Evolutionary conservation across 2,888 invertebrate genomes (phyloP), one percentile per base, ranked within the genome.

Genomic region (Aphrophora alni): DNA sequence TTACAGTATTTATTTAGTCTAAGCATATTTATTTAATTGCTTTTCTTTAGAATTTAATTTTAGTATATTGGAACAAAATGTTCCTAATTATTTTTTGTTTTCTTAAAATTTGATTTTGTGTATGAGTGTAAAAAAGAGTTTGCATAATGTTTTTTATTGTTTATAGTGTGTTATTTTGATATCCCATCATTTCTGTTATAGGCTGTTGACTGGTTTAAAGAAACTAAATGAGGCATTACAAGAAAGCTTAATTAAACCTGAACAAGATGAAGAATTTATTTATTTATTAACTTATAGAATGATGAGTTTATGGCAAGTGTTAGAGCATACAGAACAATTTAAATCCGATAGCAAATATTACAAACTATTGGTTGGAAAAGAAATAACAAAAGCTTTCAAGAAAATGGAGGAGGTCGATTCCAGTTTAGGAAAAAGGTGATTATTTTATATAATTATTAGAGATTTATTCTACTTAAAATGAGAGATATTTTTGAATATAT

Each of bases 351-450:
- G 24, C n/a, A 78, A 78, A 12, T 78, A 72, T 72, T 78, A n/a
- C 26, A 5, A 51, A 59, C n/a, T 26, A 17, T 72, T 78, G 72
- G 14, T 51, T 72, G 78, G 78, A 28, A 59, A 78, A 27, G 28
- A 78, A 0, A 21, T 78, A n/a, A 2, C 21, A 7, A 38, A 78
- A n/a, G 33, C 59, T 24, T 14, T 72, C 0, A 0, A 44, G 12
- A 28, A 72, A n/a, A 51, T 78, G 59, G 78, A 78, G 17, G 28
- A 44, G 21, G 27, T 72, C 27, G 7, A 51, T 28, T 14, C 12
- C 12, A 78, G 59, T 44, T 27, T 78, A 51, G n/a, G 51, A 3
- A 10, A 44, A 78, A 78, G 78, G 78, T 77, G 12, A 71, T 75
- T 73, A 73, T 8, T 3, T 14, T 73, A 73, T 8, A 28, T 28